phyloP scores from a whole-genome alignment of 2,797 vertebrate genomes.

The Cirrhinus molitorella region DNA sequence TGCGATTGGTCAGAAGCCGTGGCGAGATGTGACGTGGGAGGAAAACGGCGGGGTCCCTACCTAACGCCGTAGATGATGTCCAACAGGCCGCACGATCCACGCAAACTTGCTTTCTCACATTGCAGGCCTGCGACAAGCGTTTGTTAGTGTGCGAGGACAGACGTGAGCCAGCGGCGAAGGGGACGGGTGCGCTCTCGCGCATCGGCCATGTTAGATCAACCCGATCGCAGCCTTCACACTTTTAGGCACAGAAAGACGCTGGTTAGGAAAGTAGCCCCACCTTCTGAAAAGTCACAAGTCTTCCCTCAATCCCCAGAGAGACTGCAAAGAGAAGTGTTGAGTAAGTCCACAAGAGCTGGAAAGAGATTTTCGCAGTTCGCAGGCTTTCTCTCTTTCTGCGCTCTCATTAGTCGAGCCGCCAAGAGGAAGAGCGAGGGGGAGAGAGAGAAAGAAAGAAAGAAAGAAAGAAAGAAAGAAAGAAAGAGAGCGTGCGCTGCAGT shows the following conservation, averaged over 20 bases:
- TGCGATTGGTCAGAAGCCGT: conserved; percentile 88
- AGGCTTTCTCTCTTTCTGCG: conserved; percentile 62
- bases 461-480: conserved; percentile 8
- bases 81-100: conserved; percentile 16
- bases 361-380: conserved; percentile 66
- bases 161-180: conserved; percentile 49
- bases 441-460: conserved; percentile 29
- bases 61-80: conserved; percentile 72
- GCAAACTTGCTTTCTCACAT: conserved; percentile 11
- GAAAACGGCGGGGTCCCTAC: conserved; percentile 78
- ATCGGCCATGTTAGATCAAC: conserved; percentile 55
- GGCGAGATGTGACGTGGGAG: conserved; percentile 93
- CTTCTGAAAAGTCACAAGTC: conserved; percentile 69
- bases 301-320: conserved; percentile 64
- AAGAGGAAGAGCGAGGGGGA: conserved; percentile 26
- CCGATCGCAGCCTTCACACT: conserved; percentile 35
- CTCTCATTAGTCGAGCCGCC: conserved; percentile 67
- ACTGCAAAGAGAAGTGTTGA: conserved; percentile 65
- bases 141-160: conserved; percentile 47
- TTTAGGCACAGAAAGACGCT: conserved; percentile 32
- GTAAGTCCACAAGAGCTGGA: conserved; percentile 65
- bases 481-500: neutral
- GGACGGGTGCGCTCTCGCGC: conserved; percentile 45
- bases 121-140: neutral
- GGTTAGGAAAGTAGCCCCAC: conserved; percentile 73